These are phyloP conservation scores for Halichoerus grypus DNA, from an alignment of 2,113 vertebrate species.

Conservation along the genomic window DNA sequence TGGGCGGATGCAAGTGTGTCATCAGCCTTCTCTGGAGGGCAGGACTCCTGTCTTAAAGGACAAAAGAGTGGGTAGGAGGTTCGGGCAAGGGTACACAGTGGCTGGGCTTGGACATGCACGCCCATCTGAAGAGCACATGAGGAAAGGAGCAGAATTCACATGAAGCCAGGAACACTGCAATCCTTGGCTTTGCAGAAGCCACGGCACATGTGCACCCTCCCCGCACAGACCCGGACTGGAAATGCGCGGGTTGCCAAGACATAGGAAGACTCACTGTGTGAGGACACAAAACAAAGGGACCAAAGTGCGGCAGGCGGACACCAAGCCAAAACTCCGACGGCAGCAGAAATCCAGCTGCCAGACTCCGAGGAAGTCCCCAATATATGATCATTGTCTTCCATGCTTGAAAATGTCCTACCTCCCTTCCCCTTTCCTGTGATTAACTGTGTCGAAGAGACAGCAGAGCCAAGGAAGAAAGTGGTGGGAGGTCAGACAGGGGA, in stretches of 20 bases:
- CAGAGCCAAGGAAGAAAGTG: background rate
- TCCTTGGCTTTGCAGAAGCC: background rate
- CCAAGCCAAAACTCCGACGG: background rate
- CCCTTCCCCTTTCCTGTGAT: background rate
- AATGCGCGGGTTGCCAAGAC: background rate
- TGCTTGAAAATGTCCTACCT: background rate
- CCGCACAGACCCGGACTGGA: background rate
- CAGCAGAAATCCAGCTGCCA: background rate
- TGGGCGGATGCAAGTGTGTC: background rate
- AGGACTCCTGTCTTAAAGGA: too few relatives aligned
- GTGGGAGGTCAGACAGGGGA: background rate
- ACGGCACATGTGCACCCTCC: background rate
- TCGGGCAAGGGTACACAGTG: background rate
- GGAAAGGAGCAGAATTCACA: accelerated
- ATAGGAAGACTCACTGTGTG: background rate
- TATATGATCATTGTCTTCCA: background rate
- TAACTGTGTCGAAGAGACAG: background rate
- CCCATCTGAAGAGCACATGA: background rate
- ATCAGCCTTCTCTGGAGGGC: background rate
- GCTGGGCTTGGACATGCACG: accelerated
- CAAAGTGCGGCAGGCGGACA: background rate
- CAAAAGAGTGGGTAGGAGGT: accelerated
- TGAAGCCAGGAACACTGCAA: accelerated
- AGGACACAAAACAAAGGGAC: background rate
- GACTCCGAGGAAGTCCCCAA: background rate